A percentile compares a stretch with the other conserved stretches of the same genome.
Conservation (phyloP, 2,797 vertebrate species). For the Phoxinus dragarum region DNA sequence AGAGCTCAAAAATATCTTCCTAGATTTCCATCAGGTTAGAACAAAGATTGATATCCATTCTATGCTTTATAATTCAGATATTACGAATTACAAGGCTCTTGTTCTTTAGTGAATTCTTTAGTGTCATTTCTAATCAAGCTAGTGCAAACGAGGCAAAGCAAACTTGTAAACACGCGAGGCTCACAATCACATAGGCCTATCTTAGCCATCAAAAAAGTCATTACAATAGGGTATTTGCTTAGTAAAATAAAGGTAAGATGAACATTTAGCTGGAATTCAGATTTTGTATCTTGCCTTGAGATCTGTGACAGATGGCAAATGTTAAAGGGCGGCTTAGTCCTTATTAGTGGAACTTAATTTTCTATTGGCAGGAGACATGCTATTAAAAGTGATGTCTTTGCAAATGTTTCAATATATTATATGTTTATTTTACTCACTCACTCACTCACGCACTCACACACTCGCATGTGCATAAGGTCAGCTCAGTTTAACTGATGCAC, state of each 20-base stretch:
- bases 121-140: not conserved
- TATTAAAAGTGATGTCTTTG: constrained; percentile 20
- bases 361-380: constrained; percentile 19
- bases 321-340: constrained; percentile 14
- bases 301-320: constrained; percentile 43
- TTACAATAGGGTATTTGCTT: not conserved
- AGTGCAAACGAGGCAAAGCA: not conserved
- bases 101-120: not conserved
- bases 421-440: not conserved
- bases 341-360: constrained; percentile 34
- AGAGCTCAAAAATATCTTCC: not conserved
- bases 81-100: not conserved
- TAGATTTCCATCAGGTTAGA: not conserved
- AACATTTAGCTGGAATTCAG: not conserved
- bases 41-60: not conserved
- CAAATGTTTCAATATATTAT: not conserved
- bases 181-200: not conserved
- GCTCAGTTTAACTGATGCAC: constrained; percentile 43
- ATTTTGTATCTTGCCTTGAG: not conserved
- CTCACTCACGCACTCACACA: not conserved
- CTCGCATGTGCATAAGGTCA: constrained; percentile 25
- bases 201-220: not conserved
- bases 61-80: not conserved
- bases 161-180: not conserved
- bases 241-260: not conserved